Evolutionary conservation across 2,888 invertebrate species (phyloP).

Genomic region (Leucoma salicis): DNA sequence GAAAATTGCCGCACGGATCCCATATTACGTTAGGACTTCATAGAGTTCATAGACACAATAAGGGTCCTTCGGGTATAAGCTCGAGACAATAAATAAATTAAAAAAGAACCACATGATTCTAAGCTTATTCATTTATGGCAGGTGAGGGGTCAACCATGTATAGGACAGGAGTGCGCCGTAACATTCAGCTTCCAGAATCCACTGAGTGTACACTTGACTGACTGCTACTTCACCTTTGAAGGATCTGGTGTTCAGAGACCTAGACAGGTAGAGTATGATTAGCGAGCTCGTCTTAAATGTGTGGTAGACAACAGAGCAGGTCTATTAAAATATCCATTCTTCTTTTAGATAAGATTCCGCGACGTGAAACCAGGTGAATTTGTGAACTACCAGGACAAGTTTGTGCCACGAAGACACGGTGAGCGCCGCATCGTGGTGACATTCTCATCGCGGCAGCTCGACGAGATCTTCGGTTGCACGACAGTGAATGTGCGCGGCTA

Average conservation of each 20-base stretch:
- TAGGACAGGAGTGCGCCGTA: constrained; percentile 78
- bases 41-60: no score
- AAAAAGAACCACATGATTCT: neutral
- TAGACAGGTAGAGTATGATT: constrained; percentile 65
- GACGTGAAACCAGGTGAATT: constrained; percentile 85
- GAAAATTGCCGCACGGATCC: no score
- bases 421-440: constrained; percentile 84
- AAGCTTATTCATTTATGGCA: constrained; percentile 21
- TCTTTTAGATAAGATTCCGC: constrained; percentile 73
- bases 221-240: constrained; percentile 86
- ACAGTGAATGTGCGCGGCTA: constrained; percentile 79
- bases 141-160: constrained; percentile 74
- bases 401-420: constrained; percentile 82
- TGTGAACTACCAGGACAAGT: constrained; percentile 83
- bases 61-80: no score
- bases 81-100: no score
- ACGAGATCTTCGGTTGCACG: constrained; percentile 84
- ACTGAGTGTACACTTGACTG: constrained; percentile 82
- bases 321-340: neutral
- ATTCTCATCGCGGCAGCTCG: constrained; percentile 85
- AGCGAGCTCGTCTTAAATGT: neutral
- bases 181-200: constrained; percentile 87
- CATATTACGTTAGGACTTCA: no score
- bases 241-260: constrained; percentile 86
- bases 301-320: neutral